Evolutionary conservation across 2,888 invertebrate genomes (phyloP).

Genomic region (Pollenia griseotomentosa): DNA sequence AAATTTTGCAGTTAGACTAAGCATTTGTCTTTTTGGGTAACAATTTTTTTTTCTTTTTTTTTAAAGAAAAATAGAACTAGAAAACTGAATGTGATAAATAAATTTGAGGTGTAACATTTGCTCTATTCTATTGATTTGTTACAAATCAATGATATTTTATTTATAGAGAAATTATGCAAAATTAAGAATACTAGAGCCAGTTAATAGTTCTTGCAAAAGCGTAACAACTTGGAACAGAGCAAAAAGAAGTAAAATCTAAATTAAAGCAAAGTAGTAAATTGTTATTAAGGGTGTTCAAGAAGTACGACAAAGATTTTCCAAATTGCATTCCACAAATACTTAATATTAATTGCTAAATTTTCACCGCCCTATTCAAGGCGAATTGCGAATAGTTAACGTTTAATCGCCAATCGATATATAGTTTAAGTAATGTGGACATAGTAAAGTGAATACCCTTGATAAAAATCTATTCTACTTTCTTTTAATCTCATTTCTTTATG

Average conservation of each 20-base stretch:
- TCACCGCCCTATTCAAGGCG: too few relatives aligned
- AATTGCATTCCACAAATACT: too few relatives aligned
- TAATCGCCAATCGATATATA: too few relatives aligned
- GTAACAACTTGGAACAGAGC: not conserved
- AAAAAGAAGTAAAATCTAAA: not conserved
- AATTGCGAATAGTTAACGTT: too few relatives aligned
- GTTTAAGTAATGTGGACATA: too few relatives aligned
- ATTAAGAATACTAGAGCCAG: slow-evolving; percentile 17
- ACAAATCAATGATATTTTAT: slow-evolving; percentile 58
- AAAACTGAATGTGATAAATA: slow-evolving; percentile 27
- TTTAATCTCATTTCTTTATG: slow-evolving; percentile 11
- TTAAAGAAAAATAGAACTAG: not conserved
- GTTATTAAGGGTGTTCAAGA: not conserved
- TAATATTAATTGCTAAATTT: too few relatives aligned
- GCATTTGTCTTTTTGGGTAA: not conserved
- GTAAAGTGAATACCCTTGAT: not conserved
- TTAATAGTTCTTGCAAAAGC: slow-evolving; percentile 11
- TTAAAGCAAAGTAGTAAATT: not conserved
- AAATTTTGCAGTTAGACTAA: not conserved
- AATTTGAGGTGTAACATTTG: slow-evolving; percentile 11
- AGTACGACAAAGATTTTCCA: too few relatives aligned
- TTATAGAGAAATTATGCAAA: slow-evolving; percentile 62
- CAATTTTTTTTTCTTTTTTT: not conserved
- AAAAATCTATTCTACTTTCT: not conserved
- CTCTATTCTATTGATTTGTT: slow-evolving; percentile 46